A percentile compares a stretch with the other conserved stretches of the same genome.
Conservation (phyloP, 2,113 vertebrate genomes). For the Nipponia nippon region DNA sequence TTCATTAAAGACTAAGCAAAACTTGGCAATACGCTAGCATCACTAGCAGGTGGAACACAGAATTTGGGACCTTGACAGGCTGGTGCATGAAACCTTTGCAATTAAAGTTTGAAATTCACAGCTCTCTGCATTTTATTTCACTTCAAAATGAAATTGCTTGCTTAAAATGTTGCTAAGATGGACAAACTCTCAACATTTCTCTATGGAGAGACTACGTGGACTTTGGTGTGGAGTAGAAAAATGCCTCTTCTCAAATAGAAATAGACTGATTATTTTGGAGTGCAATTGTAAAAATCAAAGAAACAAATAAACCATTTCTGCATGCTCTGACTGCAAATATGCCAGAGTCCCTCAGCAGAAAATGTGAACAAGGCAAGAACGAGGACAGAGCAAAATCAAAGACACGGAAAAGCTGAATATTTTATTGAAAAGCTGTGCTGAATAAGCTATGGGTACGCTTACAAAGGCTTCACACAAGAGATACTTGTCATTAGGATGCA, state of each 20-base stretch:
- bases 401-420: background rate
- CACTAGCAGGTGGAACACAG: background rate
- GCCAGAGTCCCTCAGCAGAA: background rate
- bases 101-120: background rate
- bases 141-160: background rate
- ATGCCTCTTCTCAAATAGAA: background rate
- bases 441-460: background rate
- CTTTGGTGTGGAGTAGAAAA: background rate
- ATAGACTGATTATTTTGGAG: background rate
- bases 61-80: background rate
- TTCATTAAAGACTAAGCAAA: background rate
- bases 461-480: background rate
- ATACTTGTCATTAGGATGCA: too few species aligned
- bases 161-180: background rate
- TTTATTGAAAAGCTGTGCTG: background rate
- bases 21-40: background rate
- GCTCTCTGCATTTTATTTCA: background rate
- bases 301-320: background rate
- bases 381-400: background rate
- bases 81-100: background rate
- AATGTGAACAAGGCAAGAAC: background rate
- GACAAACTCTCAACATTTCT: background rate
- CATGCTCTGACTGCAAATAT: background rate
- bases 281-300: background rate
- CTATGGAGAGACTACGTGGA: accelerated